Evolutionary conservation across 2,888 invertebrate species (phyloP), one percentile per base, ranked within the genome.

Genomic region (Agrilus cyanescens): DNA sequence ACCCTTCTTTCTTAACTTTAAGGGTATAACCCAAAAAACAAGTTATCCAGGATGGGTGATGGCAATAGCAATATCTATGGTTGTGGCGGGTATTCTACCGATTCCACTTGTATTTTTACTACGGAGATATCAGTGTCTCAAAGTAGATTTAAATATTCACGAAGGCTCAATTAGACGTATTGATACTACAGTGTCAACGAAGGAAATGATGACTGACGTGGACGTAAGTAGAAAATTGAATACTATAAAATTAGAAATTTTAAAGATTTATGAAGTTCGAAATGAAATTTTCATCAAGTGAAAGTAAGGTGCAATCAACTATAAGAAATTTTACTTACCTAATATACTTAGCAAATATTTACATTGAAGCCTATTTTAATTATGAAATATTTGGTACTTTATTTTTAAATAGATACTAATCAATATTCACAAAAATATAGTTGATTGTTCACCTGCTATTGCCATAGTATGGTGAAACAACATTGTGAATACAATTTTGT

Each of bases 161-260:
- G 87, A 90, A 71, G 89, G 88, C 20, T 89, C 90, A 49, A 89
- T 91, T 64, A 75, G 90, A 56, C 78, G 91, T 54, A 89, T 91
- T 57, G 91, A 91, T 63, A 90, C 91, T 25, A 91, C 91, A 1
- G 88, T 89, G 10, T 90, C 90, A 15, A 93, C 91, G 18, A 89
- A 90, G 65, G 90, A 90, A 67, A 93, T 93, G 91, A 89, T 93
- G 74, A 87, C 84, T 50, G 89, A 89, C 57, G 87, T 88, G 57
- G 90, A 90, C 66, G 89, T 89, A 67, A 85, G 86, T 83, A 2
- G 4, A 25, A 33, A 12, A 2, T 14, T 40, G 6, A 12, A 39
- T n/a, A n/a, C 12, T 83, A 2, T 2, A 25, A 33, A 12, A 2
- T 14, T 40, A 20, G 20, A 7, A 5, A 2, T 20, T 5, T 20